Evolutionary conservation across 2,888 invertebrate species (phyloP).

Genomic region (Trilocha varians): DNA sequence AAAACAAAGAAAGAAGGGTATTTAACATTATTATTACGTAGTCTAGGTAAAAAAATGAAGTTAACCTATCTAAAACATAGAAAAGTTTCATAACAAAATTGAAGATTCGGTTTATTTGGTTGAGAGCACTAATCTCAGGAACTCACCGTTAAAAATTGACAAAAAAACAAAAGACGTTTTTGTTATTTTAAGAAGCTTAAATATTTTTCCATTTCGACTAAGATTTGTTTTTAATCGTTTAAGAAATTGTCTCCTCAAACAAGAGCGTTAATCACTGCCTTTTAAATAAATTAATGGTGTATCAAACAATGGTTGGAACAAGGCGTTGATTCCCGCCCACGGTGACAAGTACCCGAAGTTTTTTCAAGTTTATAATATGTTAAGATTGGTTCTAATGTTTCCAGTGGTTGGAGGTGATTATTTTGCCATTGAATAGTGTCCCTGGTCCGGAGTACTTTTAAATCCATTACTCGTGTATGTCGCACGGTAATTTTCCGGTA

Average conservation of each 20-base stretch:
- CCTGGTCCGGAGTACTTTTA: constrained; percentile 48
- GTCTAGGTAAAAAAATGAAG: too few species aligned
- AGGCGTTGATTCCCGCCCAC: not conserved
- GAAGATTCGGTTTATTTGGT: too few species aligned
- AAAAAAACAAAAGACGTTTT: too few species aligned
- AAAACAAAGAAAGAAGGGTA: too few species aligned
- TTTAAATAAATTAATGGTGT: not conserved
- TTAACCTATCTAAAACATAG: too few species aligned
- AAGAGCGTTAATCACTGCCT: not conserved
- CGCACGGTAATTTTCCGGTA: constrained; percentile 70
- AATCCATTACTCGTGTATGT: constrained; percentile 66
- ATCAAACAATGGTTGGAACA: not conserved
- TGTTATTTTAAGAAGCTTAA: too few species aligned
- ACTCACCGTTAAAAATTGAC: too few species aligned
- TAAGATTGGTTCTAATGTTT: constrained; percentile 33
- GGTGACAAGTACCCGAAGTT: constrained; percentile 9
- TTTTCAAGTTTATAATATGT: constrained; percentile 27
- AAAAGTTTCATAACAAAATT: too few species aligned
- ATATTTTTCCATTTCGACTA: too few species aligned
- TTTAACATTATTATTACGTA: too few species aligned
- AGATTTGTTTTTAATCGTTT: too few species aligned
- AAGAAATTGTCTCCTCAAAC: not conserved
- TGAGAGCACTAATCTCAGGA: too few species aligned
- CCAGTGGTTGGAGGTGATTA: constrained; percentile 61
- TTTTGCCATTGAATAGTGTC: constrained; percentile 56